Conservation (phyloP, 1,140 invertebrate genomes). For the Euglossa dilemma region DNA sequence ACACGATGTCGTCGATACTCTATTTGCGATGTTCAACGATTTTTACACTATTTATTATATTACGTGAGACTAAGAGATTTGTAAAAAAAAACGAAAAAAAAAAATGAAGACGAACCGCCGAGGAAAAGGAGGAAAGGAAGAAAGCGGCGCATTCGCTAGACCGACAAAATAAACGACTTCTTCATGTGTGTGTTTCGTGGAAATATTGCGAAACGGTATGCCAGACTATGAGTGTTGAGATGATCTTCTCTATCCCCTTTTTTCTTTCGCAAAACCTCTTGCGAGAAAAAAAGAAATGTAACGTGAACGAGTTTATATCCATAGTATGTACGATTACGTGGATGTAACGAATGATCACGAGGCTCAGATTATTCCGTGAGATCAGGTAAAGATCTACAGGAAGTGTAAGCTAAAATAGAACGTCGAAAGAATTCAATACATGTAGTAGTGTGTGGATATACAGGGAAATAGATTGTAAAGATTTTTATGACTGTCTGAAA, state of each 20-base stretch:
- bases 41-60: slow-evolving; percentile 36
- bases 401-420: slow-evolving; percentile 44
- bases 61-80: slow-evolving; percentile 23
- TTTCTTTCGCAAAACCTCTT: slow-evolving; percentile 10
- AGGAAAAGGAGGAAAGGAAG: neutral
- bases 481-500: slow-evolving; percentile 56
- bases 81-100: neutral
- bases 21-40: slow-evolving; percentile 30
- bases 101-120: too few species aligned
- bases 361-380: slow-evolving; percentile 19
- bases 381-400: slow-evolving; percentile 31
- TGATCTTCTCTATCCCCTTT: neutral
- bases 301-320: slow-evolving; percentile 46
- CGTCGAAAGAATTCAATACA: slow-evolving; percentile 54
- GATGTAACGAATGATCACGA: slow-evolving; percentile 24
- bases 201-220: slow-evolving; percentile 1
- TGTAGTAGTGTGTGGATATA: slow-evolving; percentile 62
- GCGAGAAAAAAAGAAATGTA: slow-evolving; percentile 6
- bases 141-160: neutral
- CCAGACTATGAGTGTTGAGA: slow-evolving; percentile 4
- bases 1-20: slow-evolving; percentile 15
- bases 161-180: neutral
- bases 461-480: slow-evolving; percentile 63
- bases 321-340: slow-evolving; percentile 49
- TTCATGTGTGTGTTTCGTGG: slow-evolving; percentile 19